These are phyloP conservation scores for Pedionomus torquatus DNA, from an alignment of 2,113 vertebrate species.

Conservation along the genomic window DNA sequence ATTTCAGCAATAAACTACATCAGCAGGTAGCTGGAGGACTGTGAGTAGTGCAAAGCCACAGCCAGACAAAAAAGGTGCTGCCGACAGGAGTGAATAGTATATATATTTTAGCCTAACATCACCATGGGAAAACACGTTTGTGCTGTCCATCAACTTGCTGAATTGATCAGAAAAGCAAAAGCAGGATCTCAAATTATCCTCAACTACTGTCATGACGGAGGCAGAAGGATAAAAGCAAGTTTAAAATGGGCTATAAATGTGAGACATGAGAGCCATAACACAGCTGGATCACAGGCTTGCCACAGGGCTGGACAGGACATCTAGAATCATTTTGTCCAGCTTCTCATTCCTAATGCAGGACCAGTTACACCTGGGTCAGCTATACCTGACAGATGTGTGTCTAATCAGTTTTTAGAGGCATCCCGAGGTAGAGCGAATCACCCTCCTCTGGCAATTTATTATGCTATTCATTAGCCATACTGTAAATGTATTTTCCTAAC, in stretches of 20 bases:
- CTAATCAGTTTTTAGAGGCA: not conserved
- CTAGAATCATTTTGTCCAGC: not conserved
- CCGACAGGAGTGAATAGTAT: not conserved
- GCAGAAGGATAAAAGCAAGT: not conserved
- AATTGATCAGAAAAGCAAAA: not conserved
- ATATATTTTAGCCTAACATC: not conserved
- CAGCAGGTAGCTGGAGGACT: not conserved
- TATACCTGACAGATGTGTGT: not conserved
- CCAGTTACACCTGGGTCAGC: not conserved
- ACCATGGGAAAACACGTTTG: not conserved
- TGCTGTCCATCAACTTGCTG: not conserved
- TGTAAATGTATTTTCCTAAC: not conserved
- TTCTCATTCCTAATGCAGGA: not conserved
- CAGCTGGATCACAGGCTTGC: not conserved
- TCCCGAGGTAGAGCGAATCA: not conserved
- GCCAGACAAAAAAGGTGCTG: not conserved
- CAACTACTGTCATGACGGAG: not conserved
- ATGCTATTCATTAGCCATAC: not conserved
- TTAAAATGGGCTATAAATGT: not conserved
- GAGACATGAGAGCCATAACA: not conserved
- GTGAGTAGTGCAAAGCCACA: not conserved
- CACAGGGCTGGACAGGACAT: not conserved
- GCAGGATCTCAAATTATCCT: not conserved
- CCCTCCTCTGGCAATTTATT: not conserved
- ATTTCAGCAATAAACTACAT: not conserved